Conservation (phyloP, 2,888 invertebrate species). For the Rhimphoctona megacephalus region DNA sequence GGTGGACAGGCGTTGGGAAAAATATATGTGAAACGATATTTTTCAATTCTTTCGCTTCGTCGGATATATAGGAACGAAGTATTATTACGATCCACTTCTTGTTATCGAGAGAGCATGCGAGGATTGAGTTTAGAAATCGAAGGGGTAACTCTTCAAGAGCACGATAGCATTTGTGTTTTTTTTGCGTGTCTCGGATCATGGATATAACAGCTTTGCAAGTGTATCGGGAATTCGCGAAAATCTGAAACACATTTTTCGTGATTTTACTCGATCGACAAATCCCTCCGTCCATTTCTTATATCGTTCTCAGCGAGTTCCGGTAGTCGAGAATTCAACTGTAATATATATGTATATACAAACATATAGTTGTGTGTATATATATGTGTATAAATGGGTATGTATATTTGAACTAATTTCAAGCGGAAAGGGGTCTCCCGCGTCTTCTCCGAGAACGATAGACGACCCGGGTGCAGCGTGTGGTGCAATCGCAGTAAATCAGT, state of each 20-base stretch:
- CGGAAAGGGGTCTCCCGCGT: slow-evolving; percentile 63
- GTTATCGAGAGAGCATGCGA: slow-evolving; percentile 52
- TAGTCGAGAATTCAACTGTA: slow-evolving; percentile 20
- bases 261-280: slow-evolving; percentile 53
- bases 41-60: slow-evolving; percentile 50
- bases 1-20: slow-evolving; percentile 8
- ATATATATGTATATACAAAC: slow-evolving; percentile 9
- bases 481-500: slow-evolving; percentile 75
- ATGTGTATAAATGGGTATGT: slow-evolving; percentile 19
- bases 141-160: slow-evolving; percentile 47
- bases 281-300: slow-evolving; percentile 25
- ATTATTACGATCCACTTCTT: slow-evolving; percentile 62
- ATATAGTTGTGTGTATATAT: slow-evolving; percentile 13
- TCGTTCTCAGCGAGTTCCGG: slow-evolving; percentile 7
- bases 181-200: slow-evolving; percentile 24
- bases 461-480: slow-evolving; percentile 56
- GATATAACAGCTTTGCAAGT: slow-evolving; percentile 45
- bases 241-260: slow-evolving; percentile 49
- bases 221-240: slow-evolving; percentile 57
- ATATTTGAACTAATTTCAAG: slow-evolving; percentile 71
- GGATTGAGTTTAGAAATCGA: slow-evolving; percentile 63
- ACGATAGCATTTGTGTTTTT: slow-evolving; percentile 19
- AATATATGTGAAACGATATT: slow-evolving; percentile 53
- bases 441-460: slow-evolving; percentile 66
- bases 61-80: slow-evolving; percentile 49